These are phyloP conservation scores for Montipora sp. DNA, from an alignment of 64 coral and sea anemone genomes.

Conservation along the genomic window DNA sequence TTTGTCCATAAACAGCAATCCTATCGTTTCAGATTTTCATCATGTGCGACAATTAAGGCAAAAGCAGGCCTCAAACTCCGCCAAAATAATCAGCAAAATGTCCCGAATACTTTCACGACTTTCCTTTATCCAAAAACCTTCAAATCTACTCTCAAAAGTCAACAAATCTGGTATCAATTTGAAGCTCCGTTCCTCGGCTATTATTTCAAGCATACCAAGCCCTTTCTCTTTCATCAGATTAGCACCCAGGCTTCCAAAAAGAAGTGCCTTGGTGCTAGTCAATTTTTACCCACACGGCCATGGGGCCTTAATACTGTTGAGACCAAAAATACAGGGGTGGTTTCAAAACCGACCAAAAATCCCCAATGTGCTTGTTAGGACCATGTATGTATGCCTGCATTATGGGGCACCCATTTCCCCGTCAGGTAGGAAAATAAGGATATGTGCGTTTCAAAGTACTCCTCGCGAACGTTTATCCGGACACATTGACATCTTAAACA, in stretches of 20 bases:
- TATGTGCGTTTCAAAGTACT: no score
- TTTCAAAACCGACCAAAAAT: no score
- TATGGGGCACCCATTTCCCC: no score
- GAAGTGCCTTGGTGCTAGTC: neutral
- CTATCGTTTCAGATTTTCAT: constrained; percentile 47
- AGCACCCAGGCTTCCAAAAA: constrained; percentile 33
- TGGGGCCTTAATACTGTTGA: neutral
- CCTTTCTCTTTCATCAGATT: constrained; percentile 25
- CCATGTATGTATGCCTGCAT: no score
- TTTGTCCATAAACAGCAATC: constrained; percentile 27
- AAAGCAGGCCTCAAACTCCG: neutral
- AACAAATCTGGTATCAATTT: constrained; percentile 43
- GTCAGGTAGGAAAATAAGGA: no score
- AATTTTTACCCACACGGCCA: constrained; percentile 35
- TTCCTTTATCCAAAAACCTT: no score
- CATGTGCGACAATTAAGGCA: neutral
- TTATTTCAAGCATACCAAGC: neutral
- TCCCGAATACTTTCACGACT: neutral
- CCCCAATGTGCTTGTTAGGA: no score
- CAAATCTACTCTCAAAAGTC: neutral
- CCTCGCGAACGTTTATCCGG: no score
- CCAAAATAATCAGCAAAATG: neutral
- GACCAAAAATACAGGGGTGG: neutral
- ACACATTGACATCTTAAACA: no score
- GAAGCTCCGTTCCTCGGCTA: constrained; percentile 5